A percentile compares a stretch with the other conserved stretches of the same genome.
These are phyloP conservation scores for Ciconia boyciana DNA, from an alignment of 2,113 vertebrate genomes.

Conservation along the genomic window DNA sequence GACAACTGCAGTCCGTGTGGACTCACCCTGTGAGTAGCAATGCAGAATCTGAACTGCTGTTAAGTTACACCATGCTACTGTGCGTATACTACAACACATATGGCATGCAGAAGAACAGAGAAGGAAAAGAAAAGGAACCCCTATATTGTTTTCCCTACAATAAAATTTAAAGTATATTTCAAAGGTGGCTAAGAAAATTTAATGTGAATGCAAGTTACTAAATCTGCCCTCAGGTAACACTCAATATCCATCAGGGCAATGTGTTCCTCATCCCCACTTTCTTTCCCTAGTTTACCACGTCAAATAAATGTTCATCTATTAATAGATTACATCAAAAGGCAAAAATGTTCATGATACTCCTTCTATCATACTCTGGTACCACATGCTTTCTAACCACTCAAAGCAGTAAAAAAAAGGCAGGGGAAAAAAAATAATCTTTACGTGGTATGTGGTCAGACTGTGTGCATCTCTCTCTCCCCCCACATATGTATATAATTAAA, in stretches of 20 bases:
- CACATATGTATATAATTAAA: not conserved
- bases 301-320: not conserved
- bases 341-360: not conserved
- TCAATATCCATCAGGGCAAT: not conserved
- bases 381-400: not conserved
- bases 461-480: not conserved
- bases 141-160: not conserved
- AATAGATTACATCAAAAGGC: not conserved
- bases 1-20: rapidly evolving
- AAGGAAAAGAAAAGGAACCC: not conserved
- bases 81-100: not conserved
- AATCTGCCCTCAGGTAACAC: not conserved
- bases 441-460: not conserved
- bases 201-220: not conserved
- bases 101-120: not conserved
- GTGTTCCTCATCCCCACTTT: not conserved
- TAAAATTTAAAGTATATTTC: not conserved
- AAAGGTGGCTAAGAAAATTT: not conserved
- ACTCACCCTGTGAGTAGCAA: rapidly evolving
- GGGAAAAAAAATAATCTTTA: not conserved
- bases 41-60: rapidly evolving
- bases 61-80: not conserved
- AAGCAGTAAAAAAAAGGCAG: rapidly evolving
- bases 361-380: not conserved
- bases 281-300: not conserved